These are phyloP conservation scores for Hybos culiciformis DNA, from an alignment of 2,888 invertebrate genomes.

Conservation along the genomic window DNA sequence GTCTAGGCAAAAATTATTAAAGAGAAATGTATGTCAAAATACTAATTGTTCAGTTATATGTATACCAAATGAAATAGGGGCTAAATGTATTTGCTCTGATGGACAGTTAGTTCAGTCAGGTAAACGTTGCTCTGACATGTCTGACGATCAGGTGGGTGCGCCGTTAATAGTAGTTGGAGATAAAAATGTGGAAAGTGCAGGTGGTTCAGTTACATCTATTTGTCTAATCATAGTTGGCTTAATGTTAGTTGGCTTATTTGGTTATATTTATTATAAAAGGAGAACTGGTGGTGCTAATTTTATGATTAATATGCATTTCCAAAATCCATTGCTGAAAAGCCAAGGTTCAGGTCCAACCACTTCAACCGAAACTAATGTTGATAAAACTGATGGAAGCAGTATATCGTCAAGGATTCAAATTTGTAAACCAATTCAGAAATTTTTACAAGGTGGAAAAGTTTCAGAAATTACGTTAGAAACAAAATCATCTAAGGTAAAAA, in stretches of 20 bases:
- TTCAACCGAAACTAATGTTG: background rate
- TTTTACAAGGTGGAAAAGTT: slow-evolving; percentile 20
- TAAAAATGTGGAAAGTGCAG: background rate
- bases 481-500: background rate
- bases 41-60: slow-evolving; percentile 48
- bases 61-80: slow-evolving; percentile 37
- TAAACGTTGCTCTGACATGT: slow-evolving; percentile 22
- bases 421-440: slow-evolving; percentile 19
- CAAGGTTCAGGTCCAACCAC: slow-evolving; percentile 15
- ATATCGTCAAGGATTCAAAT: background rate
- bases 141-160: no score
- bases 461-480: slow-evolving; percentile 24
- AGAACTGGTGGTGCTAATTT: slow-evolving; percentile 39
- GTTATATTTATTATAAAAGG: slow-evolving; percentile 27
- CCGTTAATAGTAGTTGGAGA: no score
- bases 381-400: background rate
- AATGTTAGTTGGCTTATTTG: slow-evolving; percentile 16
- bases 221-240: slow-evolving; percentile 14
- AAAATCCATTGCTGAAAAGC: slow-evolving; percentile 28
- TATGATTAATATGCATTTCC: slow-evolving; percentile 35
- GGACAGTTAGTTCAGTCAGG: slow-evolving; percentile 32
- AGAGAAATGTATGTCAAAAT: slow-evolving; percentile 39
- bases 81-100: slow-evolving; percentile 44
- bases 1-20: slow-evolving; percentile 40
- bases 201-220: slow-evolving; percentile 7